Evolutionary conservation across 2,113 vertebrate genomes (phyloP).

Genomic region (Entosphenus tridentatus): DNA sequence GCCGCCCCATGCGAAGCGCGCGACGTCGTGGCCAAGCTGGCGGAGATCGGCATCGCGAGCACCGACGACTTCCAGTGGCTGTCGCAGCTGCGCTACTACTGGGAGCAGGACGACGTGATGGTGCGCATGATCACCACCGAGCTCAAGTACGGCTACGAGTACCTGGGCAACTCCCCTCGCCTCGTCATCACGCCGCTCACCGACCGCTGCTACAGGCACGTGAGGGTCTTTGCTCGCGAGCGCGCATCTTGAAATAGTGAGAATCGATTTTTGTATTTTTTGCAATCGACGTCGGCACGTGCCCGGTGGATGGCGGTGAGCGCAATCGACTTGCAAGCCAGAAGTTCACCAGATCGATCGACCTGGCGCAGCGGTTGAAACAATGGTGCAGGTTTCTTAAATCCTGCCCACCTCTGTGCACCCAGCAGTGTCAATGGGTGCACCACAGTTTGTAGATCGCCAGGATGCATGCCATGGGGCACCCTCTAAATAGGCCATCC

Average conservation of each 20-base stretch:
- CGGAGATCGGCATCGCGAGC: slow-evolving; percentile 28
- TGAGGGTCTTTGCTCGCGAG: neutral
- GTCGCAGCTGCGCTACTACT: slow-evolving; percentile 71
- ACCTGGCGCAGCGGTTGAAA: no score
- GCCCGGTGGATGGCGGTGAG: no score
- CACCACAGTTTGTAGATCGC: no score
- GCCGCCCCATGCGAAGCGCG: slow-evolving; percentile 24
- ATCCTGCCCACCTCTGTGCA: no score
- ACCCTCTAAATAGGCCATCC: no score
- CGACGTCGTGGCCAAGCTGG: slow-evolving; percentile 52
- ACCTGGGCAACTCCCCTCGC: slow-evolving; percentile 55
- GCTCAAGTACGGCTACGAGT: slow-evolving; percentile 63
- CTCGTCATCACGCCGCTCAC: slow-evolving; percentile 79
- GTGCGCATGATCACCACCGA: slow-evolving; percentile 67
- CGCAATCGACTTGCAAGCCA: no score
- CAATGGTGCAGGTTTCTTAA: no score
- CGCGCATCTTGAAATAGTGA: neutral
- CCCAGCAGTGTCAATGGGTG: no score
- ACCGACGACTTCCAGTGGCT: slow-evolving; percentile 72
- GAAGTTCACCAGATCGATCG: no score
- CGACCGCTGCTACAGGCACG: slow-evolving; percentile 66
- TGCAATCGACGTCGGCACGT: no score
- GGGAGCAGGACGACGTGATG: slow-evolving; percentile 35
- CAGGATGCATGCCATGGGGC: no score
- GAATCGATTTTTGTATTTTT: no score